Percentiles rank a stretch among this genome's conserved stretches.
These are phyloP conservation scores for Macaria notata DNA, from an alignment of 2,888 invertebrate species.

Conservation along the genomic window DNA sequence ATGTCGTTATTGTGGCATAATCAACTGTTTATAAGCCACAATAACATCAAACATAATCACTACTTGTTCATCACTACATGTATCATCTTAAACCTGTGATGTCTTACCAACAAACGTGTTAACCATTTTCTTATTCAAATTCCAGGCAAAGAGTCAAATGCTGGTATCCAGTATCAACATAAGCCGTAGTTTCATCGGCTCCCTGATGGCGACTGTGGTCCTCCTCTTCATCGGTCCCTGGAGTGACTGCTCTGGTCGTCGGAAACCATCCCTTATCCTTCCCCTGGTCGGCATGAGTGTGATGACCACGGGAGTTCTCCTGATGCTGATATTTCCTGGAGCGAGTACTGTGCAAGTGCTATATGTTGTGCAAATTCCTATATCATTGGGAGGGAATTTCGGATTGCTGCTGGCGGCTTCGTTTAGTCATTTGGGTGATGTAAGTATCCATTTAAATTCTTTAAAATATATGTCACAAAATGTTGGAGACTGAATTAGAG, in stretches of 20 bases:
- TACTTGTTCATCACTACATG: no score
- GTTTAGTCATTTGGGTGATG: constrained; percentile 90
- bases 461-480: background rate
- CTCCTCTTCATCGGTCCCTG: constrained; percentile 83
- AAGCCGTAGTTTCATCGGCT: constrained; percentile 77
- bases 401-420: constrained; percentile 88
- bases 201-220: constrained; percentile 83
- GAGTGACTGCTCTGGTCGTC: constrained; percentile 83
- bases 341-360: constrained; percentile 67
- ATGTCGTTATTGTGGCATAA: no score
- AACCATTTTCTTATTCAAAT: constrained; percentile 22
- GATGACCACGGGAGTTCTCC: constrained; percentile 69
- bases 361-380: constrained; percentile 81
- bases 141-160: constrained; percentile 78
- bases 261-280: constrained; percentile 81
- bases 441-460: constrained; percentile 67
- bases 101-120: no score
- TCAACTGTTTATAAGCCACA: no score
- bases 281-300: constrained; percentile 80
- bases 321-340: constrained; percentile 70
- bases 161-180: constrained; percentile 86
- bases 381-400: constrained; percentile 86
- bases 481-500: no score
- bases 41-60: no score
- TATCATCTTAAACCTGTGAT: no score